Percentiles rank a stretch among this genome's conserved stretches.
Evolutionary conservation across 2,888 invertebrate species (phyloP).

Genomic region (Fragum fragum): DNA sequence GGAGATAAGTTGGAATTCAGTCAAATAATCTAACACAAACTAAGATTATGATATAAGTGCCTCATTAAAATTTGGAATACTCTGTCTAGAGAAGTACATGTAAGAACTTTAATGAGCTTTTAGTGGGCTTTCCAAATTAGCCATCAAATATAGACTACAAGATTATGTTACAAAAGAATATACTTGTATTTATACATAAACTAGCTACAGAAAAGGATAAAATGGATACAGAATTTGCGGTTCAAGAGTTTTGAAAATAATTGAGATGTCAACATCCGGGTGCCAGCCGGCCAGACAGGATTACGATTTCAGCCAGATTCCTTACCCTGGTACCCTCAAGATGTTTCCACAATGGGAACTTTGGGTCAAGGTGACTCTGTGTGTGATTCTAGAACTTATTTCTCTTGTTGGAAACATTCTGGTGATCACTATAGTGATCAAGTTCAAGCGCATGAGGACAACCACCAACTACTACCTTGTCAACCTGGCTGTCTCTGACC

Average conservation of each 20-base stretch:
- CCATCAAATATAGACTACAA: too few species aligned
- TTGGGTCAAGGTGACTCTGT: slow-evolving; percentile 71
- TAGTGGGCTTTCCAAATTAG: too few species aligned
- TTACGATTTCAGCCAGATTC: slow-evolving; percentile 67
- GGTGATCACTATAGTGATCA: slow-evolving; percentile 76
- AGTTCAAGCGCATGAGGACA: slow-evolving; percentile 80
- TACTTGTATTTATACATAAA: too few species aligned
- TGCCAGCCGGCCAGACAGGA: slow-evolving; percentile 41
- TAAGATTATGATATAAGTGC: too few species aligned
- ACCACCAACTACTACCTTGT: slow-evolving; percentile 84
- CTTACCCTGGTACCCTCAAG: slow-evolving; percentile 65
- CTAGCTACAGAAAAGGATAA: too few species aligned
- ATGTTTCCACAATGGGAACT: slow-evolving; percentile 73
- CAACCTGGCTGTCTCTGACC: slow-evolving; percentile 83
- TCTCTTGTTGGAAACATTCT: slow-evolving; percentile 78
- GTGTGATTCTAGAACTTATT: slow-evolving; percentile 69
- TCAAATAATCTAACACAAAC: too few species aligned
- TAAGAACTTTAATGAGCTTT: too few species aligned
- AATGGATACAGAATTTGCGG: too few species aligned
- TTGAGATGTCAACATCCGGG: slow-evolving; percentile 86
- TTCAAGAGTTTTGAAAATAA: neutral
- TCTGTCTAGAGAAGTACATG: too few species aligned
- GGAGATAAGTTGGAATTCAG: too few species aligned
- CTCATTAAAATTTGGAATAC: too few species aligned
- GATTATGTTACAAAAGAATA: too few species aligned